Evolutionary conservation across 2,113 vertebrate genomes (phyloP), one percentile per base, ranked within the genome.

Genomic region (Lycaon pictus): DNA sequence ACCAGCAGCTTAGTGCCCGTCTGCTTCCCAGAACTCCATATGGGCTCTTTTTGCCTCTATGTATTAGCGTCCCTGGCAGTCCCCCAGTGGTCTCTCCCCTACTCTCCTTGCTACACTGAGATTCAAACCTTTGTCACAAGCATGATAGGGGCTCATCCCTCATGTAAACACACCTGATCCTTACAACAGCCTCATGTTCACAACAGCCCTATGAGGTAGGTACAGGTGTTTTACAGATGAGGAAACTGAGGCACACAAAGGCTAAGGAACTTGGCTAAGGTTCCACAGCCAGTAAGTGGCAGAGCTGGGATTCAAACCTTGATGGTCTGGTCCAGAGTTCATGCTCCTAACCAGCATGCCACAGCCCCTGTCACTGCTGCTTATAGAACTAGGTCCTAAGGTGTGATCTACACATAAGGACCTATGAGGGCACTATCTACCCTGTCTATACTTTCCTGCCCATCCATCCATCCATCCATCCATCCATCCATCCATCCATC

Each of bases 201-300:
- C 53, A 1, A 55, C 7, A 8, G 23, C 69, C 76, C 55, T 32
- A 2, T 0, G 71, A 60, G 3, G n/a, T 5, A 25, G 23, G 74
- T 5, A 13, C 48, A 32, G 1, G 27, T 37, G 17, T 25, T 81
- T 53, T 85, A 63, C 65, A 77, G 79, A 55, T 32, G 88, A 65
- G 84, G 76, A 94, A 71, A 90, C 29, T 4, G 93, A 83, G 56
- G 74, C 76, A 48, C 60, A 74, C 60, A 60, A 51, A 80, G 37
- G 27, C n/a, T 25, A 37, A 63, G n/a, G 11, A 29, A 27, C 22
- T 67, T 53, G 35, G 23, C 27, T n/a, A 37, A 12, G 22, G 17
- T n/a, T 51, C 13, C 0, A 51, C 16, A 90, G 23, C 67, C 20
- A 3, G 17, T 32, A 10, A 79, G 48, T 7, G 62, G 62, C 27